Evolutionary conservation across 1,140 invertebrate species (phyloP).

Genomic region (Aethina tumida): DNA sequence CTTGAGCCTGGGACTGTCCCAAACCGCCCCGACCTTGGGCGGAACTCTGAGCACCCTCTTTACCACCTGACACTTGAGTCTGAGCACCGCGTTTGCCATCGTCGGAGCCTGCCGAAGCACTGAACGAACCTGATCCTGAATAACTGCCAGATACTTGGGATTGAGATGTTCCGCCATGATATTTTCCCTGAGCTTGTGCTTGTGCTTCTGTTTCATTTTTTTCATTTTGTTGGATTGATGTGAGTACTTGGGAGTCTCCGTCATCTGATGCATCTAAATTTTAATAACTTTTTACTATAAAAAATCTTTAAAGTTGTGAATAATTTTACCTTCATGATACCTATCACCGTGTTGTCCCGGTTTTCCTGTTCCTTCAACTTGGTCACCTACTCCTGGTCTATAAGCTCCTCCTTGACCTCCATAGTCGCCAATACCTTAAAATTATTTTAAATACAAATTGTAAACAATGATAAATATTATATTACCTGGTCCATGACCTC

Average conservation of each 20-base stretch:
- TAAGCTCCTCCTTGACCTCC: too few relatives aligned
- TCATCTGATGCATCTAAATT: conserved; percentile 39
- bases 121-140: conserved; percentile 63
- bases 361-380: too few relatives aligned
- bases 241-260: conserved; percentile 65
- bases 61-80: conserved; percentile 59
- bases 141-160: conserved; percentile 71
- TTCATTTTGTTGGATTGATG: conserved; percentile 52
- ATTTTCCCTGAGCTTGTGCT: conserved; percentile 64
- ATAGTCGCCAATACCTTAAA: too few relatives aligned
- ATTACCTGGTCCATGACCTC: conserved; percentile 8
- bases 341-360: too few relatives aligned
- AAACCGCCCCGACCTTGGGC: conserved; percentile 61
- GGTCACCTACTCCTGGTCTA: too few relatives aligned
- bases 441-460: too few relatives aligned
- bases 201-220: conserved; percentile 62
- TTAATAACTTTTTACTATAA: neutral
- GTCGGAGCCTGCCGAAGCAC: conserved; percentile 68
- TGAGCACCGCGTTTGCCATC: conserved; percentile 63
- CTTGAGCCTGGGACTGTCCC: conserved; percentile 67
- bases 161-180: conserved; percentile 59
- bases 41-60: conserved; percentile 60
- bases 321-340: too few relatives aligned
- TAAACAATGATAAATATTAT: too few relatives aligned
- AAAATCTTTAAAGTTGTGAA: too few relatives aligned